A percentile compares a stretch with the other conserved stretches of the same genome.
Conservation (phyloP, 2,113 vertebrate genomes). For the Epinephelus cyanopodus region DNA sequence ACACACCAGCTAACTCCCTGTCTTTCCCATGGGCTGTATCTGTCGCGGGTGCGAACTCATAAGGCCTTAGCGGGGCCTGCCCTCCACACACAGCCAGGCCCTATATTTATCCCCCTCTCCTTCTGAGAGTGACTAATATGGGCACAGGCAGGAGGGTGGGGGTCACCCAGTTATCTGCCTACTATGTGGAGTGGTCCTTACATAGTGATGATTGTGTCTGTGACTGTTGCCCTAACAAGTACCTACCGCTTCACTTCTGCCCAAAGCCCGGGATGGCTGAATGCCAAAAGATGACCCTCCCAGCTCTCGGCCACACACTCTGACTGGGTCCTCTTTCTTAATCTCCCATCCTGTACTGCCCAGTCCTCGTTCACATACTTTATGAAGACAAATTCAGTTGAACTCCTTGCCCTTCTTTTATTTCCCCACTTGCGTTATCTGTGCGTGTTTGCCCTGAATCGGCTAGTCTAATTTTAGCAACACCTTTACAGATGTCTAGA, state of each 20-base stretch:
- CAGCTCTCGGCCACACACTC: slow-evolving; percentile 5
- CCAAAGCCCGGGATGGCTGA: slow-evolving; percentile 30
- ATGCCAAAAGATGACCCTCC: slow-evolving; percentile 61
- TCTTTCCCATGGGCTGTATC: slow-evolving; percentile 36
- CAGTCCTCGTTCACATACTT: background rate
- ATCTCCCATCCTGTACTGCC: background rate
- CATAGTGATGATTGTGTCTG: slow-evolving; percentile 81
- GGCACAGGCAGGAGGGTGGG: slow-evolving; percentile 56
- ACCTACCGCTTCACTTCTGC: slow-evolving; percentile 30
- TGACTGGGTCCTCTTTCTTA: slow-evolving; percentile 12
- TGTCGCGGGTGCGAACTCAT: slow-evolving; percentile 51
- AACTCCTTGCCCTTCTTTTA: background rate
- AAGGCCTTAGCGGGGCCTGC: slow-evolving; percentile 60
- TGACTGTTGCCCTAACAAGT: slow-evolving; percentile 77
- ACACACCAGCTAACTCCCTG: slow-evolving; percentile 23
- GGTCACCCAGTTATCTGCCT: slow-evolving; percentile 65
- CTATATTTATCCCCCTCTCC: slow-evolving; percentile 81
- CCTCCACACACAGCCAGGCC: slow-evolving; percentile 47
- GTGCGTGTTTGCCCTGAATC: background rate
- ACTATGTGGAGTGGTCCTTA: slow-evolving; percentile 72
- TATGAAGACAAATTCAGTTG: background rate
- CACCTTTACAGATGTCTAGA: too few species aligned
- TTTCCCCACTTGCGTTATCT: background rate
- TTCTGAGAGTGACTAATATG: slow-evolving; percentile 80
- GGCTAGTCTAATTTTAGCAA: background rate